Evolutionary conservation across 2,797 vertebrate genomes (phyloP), one percentile per base, ranked within the genome.

Genomic region (Dallia pectoralis): DNA sequence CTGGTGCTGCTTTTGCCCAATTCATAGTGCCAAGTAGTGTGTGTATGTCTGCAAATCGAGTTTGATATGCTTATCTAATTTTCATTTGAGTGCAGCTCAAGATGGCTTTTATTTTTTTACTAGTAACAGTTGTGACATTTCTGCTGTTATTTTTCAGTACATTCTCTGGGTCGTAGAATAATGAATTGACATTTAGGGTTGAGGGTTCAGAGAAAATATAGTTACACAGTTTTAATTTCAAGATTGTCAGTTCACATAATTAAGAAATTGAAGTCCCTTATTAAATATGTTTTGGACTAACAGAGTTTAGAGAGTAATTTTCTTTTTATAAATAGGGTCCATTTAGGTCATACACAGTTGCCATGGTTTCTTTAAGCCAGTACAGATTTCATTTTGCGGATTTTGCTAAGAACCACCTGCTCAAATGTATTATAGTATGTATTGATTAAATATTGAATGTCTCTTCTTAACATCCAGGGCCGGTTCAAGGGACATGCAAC

Each of bases 21-120:
- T 48, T 9, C 1, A n/a, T n/a, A n/a, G n/a, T n/a, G n/a, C n/a
- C n/a, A n/a, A n/a, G n/a, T n/a, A n/a, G n/a, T n/a, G n/a, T n/a
- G n/a, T n/a, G n/a, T n/a, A n/a, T n/a, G n/a, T n/a, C n/a, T n/a
- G n/a, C n/a, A n/a, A n/a, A n/a, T n/a, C n/a, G n/a, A n/a, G n/a
- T n/a, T n/a, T n/a, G n/a, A n/a, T n/a, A n/a, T n/a, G n/a, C 3
- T 36, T 3, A 36, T 79, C 68, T 86, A 87, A 86, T 83, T 88
- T 81, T 36, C 33, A 36, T 36, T 3, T 36, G 33, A 36, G 33
- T 36, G 33, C 33, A 36, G 33, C 7, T 36, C 7, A 36, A 36
- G 33, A 36, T 36, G 33, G 33, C 33, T 36, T 36, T 36, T 36
- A 3, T 7, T 36, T 7, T 36, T 36, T 36, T 3, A 3, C 7